Percentiles rank a stretch among this genome's conserved stretches.
phyloP scores from a whole-genome alignment of 2,113 vertebrate species.

The Brachionichthys hirsutus region DNA sequence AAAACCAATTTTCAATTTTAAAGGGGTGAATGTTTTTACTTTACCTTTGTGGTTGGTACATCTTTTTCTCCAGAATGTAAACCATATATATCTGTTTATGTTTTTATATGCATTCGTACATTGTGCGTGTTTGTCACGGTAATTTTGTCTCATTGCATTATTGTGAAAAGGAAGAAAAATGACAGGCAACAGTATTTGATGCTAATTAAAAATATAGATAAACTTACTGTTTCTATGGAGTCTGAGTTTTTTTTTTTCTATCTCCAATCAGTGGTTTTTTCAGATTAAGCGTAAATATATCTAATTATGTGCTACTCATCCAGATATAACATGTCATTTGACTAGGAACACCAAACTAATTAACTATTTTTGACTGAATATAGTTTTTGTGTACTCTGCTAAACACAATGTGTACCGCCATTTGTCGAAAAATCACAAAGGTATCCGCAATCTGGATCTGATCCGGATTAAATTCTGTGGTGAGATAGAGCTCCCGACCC shows the following conservation, averaged over 20 bases:
- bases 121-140: slow-evolving; percentile 46
- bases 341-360: no score
- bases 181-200: slow-evolving; percentile 63
- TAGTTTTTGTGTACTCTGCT: no score
- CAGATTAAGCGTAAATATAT: no score
- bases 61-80: slow-evolving; percentile 75
- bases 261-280: neutral
- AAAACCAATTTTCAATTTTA: slow-evolving; percentile 23
- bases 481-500: no score
- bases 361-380: no score
- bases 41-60: slow-evolving; percentile 64
- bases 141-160: slow-evolving; percentile 12
- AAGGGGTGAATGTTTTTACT: slow-evolving; percentile 22
- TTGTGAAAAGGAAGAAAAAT: slow-evolving; percentile 37
- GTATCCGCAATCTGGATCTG: no score
- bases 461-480: no score
- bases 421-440: no score
- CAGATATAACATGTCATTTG: no score
- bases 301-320: no score
- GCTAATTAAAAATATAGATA: slow-evolving; percentile 71
- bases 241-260: slow-evolving; percentile 5
- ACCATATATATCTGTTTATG: slow-evolving; percentile 78
- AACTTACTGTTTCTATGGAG: slow-evolving; percentile 21
- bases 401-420: no score
- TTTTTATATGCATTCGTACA: slow-evolving; percentile 57